Evolutionary conservation across 2,113 vertebrate genomes (phyloP).

Genomic region (Bubo bubo): DNA sequence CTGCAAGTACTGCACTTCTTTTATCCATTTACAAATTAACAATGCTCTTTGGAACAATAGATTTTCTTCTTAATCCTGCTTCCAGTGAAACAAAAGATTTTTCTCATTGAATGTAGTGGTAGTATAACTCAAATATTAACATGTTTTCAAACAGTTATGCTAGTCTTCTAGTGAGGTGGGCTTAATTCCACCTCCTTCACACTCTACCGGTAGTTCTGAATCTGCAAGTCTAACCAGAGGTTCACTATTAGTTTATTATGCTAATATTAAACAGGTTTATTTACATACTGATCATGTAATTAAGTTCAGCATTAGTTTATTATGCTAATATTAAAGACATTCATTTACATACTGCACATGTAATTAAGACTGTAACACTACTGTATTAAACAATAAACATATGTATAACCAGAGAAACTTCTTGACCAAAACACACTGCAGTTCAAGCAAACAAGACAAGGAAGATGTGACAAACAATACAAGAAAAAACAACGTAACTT

Average conservation of each 20-base stretch:
- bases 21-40: not conserved
- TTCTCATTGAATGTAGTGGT: not conserved
- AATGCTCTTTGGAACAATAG: not conserved
- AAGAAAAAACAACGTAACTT: not conserved
- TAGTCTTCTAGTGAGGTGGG: not conserved
- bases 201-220: not conserved
- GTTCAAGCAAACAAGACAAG: not conserved
- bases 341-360: not conserved
- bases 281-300: not conserved
- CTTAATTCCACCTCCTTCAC: not conserved
- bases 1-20: not conserved
- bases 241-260: not conserved
- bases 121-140: not conserved
- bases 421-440: not conserved
- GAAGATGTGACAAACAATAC: not conserved
- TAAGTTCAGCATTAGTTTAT: not conserved
- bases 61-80: not conserved
- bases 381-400: not conserved
- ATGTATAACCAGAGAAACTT: not conserved
- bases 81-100: not conserved
- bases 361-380: not conserved
- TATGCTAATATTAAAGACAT: not conserved
- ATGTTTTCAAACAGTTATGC: not conserved
- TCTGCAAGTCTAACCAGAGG: not conserved
- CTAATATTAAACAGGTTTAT: not conserved